These are phyloP conservation scores for Leptopilina drosophilae DNA, from an alignment of 2,888 invertebrate genomes.

Conservation along the genomic window DNA sequence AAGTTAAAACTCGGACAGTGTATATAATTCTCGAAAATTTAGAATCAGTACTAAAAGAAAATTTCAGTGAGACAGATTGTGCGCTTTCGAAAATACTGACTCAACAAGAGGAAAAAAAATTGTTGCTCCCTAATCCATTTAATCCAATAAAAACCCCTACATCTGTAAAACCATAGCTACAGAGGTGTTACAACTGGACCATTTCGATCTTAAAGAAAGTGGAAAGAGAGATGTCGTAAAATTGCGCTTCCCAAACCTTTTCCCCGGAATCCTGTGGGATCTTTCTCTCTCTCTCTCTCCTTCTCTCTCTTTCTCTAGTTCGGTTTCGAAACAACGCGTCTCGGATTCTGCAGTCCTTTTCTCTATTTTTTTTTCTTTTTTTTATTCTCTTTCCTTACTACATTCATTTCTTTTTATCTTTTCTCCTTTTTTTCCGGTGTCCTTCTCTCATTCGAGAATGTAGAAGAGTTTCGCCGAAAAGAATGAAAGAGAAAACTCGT, in stretches of 20 bases:
- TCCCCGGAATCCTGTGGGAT: constrained; percentile 42
- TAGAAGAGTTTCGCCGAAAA: not conserved
- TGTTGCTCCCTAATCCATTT: not conserved
- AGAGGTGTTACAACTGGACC: constrained; percentile 11
- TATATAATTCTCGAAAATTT: too few species aligned
- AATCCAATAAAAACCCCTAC: constrained; percentile 10
- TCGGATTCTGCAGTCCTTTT: constrained; percentile 43
- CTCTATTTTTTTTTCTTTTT: constrained; percentile 1
- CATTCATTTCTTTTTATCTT: too few species aligned
- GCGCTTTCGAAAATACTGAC: too few species aligned
- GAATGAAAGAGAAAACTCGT: constrained; percentile 27
- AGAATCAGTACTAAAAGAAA: too few species aligned
- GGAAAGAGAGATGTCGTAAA: constrained; percentile 41
- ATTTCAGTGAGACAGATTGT: too few species aligned
- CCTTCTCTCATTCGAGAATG: not conserved
- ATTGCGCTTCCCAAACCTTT: constrained; percentile 42
- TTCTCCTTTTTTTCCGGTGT: too few species aligned
- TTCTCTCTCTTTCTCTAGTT: constrained; percentile 4
- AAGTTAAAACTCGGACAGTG: too few species aligned
- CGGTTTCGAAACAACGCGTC: constrained; percentile 47
- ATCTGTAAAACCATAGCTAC: not conserved
- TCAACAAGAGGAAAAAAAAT: not conserved
- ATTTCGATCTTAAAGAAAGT: constrained; percentile 15
- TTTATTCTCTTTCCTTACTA: not conserved
- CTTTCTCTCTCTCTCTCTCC: not conserved